These are phyloP conservation scores for Drosophila sproati DNA, from an alignment of 1,140 invertebrate genomes.

Conservation along the genomic window DNA sequence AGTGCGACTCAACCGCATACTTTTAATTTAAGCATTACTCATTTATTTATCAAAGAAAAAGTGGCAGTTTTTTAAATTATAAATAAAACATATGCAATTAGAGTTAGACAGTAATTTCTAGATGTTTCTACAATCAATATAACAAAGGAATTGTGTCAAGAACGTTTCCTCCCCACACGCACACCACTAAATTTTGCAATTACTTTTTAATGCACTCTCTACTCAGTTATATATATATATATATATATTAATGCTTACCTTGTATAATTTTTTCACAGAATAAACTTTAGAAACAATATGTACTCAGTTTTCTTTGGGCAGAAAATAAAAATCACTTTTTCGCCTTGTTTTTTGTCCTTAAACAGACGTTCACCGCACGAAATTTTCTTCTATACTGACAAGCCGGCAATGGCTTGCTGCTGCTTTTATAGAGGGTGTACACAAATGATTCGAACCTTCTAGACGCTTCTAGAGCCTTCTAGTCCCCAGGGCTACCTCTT, in stretches of 20 bases:
- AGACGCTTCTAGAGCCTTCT: constrained; percentile 56
- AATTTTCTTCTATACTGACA: constrained; percentile 61
- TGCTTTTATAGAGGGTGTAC: constrained; percentile 55
- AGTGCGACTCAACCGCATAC: constrained; percentile 18
- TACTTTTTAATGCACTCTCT: neutral
- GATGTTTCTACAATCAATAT: constrained; percentile 43
- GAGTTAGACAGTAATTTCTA: constrained; percentile 8
- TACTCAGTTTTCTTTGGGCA: constrained; percentile 58
- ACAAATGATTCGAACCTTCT: constrained; percentile 61
- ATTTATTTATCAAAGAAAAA: neutral
- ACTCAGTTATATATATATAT: neutral
- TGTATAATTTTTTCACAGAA: constrained; percentile 58
- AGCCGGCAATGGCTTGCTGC: constrained; percentile 34
- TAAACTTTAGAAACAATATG: constrained; percentile 51
- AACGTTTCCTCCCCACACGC: constrained; percentile 26
- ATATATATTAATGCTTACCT: constrained; percentile 32
- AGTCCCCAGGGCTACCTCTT: constrained; percentile 51
- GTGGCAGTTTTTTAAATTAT: neutral
- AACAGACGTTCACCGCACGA: constrained; percentile 59
- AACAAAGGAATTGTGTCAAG: constrained; percentile 60
- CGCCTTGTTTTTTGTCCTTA: constrained; percentile 41
- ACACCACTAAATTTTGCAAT: neutral
- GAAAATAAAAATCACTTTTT: constrained; percentile 60
- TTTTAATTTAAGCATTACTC: neutral
- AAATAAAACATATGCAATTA: constrained; percentile 30